Conservation (phyloP, 2,113 vertebrate genomes). For the Ciconia maguari region DNA sequence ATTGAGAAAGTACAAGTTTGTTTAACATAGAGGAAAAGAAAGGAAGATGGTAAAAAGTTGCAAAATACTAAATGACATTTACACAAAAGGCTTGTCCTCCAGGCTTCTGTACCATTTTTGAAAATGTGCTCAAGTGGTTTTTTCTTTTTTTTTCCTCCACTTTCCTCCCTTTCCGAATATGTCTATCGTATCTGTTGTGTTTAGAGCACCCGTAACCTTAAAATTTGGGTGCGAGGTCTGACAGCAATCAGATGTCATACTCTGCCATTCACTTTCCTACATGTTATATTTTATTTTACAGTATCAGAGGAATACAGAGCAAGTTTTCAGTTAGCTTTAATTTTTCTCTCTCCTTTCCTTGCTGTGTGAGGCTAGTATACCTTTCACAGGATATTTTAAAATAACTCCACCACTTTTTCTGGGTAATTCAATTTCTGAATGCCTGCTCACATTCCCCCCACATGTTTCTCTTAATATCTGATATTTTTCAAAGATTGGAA, state of each 20-base stretch:
- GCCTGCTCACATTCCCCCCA: not conserved
- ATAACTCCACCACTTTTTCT: not conserved
- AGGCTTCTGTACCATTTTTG: not conserved
- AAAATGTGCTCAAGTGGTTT: not conserved
- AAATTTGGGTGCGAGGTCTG: not conserved
- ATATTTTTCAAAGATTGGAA: constrained; percentile 36
- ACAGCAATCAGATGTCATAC: not conserved
- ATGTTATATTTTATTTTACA: not conserved
- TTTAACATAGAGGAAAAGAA: not conserved
- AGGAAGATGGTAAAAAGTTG: not conserved
- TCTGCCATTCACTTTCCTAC: not conserved
- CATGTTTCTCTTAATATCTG: constrained; percentile 1
- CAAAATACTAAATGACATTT: not conserved
- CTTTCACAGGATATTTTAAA: not conserved
- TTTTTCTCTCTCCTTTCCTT: not conserved
- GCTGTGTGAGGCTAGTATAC: not conserved
- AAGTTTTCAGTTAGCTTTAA: not conserved
- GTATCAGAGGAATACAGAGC: not conserved
- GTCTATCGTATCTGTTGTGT: not conserved
- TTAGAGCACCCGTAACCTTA: not conserved
- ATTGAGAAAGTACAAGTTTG: not conserved
- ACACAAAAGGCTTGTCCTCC: not conserved
- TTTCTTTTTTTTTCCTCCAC: accelerated
- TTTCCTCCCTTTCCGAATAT: not conserved
- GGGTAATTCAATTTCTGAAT: constrained; percentile 13